Conservation (phyloP, 2,113 vertebrate species). For the Mormyrus lacerda region DNA sequence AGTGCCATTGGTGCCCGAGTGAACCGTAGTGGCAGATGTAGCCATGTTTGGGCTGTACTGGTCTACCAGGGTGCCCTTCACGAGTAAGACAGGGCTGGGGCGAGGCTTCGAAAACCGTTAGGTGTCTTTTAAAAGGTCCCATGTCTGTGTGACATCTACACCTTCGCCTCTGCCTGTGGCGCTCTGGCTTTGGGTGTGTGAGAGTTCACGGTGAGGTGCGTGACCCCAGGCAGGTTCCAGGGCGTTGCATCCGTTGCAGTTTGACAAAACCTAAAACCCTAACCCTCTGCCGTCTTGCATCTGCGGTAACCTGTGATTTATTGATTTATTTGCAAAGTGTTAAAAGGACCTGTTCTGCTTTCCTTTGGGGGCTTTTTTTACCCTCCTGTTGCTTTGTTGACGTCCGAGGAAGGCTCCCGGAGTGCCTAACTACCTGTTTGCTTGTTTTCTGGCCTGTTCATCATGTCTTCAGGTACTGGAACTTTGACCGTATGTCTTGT, state of each 20-base stretch:
- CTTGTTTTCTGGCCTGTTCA: background rate
- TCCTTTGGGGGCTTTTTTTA: background rate
- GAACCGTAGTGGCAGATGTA: background rate
- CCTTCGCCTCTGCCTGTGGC: background rate
- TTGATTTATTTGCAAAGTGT: background rate
- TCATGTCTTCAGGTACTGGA: background rate
- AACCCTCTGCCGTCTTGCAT: background rate
- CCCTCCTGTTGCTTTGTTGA: constrained; percentile 8
- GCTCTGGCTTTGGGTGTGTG: background rate
- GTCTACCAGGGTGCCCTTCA: background rate
- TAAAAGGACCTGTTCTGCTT: background rate
- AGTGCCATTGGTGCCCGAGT: background rate
- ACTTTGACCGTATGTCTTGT: background rate
- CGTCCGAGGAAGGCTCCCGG: background rate
- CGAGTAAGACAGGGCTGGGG: background rate
- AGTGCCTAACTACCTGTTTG: background rate
- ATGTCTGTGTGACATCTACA: background rate
- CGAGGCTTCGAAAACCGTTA: background rate
- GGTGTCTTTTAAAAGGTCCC: background rate
- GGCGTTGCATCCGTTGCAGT: background rate
- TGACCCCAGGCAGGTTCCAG: background rate
- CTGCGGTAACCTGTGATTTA: background rate
- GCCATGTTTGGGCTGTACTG: background rate
- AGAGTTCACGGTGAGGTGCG: background rate
- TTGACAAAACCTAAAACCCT: background rate